Evolutionary conservation across 2,888 invertebrate species (phyloP), one percentile per base, ranked within the genome.

Genomic region (Acrobasis suavella): DNA sequence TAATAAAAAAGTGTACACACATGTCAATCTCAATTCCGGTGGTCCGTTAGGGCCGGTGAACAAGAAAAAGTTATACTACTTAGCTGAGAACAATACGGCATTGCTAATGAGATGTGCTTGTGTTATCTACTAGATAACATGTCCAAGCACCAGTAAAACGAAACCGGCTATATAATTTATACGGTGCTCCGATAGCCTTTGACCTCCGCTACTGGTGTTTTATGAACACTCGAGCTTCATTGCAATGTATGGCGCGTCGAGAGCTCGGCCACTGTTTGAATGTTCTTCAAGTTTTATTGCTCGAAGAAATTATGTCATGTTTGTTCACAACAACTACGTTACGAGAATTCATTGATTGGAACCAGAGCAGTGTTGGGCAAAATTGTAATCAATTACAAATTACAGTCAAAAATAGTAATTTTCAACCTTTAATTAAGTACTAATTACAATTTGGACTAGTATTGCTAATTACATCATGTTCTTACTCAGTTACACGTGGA

Each of bases 111-210:
- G 42, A 3, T 46, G 12, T 7, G 5, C 22, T 52, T 5, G 39
- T 12, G 15, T 7, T 62, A n/a, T 49, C 65, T 65, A 65, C 58
- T 46, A 50, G n/a, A 59, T 49, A 42, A 16, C 55, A 42, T 8
- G 42, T 71, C 72, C 72, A 66, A 62, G 69, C 68, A 69, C 73
- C 69, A 72, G 72, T 69, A 62, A 69, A 62, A 66, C 62, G 65
- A 70, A 71, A 68, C 69, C 61, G 67, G 59, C 64, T 65, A 65
- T 72, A 71, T 67, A 69, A 72, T 71, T 71, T 67, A 70, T 70
- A 68, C 72, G 17, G 60, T 70, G 64, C 66, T 70, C 69, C 70
- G 64, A 71, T 72, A 72, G 68, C 67, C 66, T 69, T 66, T 70
- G 67, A 69, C 66, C 32, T 32, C 66, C 62, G 60, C 63, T 54